Evolutionary conservation across 2,888 invertebrate genomes (phyloP).

Genomic region (Morinoia aosen): DNA sequence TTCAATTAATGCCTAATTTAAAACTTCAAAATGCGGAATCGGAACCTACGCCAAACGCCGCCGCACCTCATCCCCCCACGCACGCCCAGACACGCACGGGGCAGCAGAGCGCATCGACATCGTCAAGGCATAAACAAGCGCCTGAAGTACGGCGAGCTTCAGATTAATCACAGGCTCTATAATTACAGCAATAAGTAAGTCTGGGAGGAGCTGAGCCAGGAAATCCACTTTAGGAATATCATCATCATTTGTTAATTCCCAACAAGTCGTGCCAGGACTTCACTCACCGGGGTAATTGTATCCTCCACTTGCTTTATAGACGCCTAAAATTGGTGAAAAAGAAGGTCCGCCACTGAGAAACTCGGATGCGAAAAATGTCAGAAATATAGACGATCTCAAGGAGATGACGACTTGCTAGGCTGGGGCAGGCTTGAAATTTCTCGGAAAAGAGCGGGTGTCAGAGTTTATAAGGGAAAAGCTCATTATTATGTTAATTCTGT

Average conservation of each 20-base stretch:
- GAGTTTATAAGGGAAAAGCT: conserved; percentile 4
- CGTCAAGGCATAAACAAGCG: neutral
- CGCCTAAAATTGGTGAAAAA: conserved; percentile 31
- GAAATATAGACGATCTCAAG: neutral
- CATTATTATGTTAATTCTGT: neutral
- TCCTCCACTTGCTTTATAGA: conserved; percentile 12
- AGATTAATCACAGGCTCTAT: conserved; percentile 44
- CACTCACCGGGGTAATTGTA: conserved; percentile 1
- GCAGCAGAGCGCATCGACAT: neutral
- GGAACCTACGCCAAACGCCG: too few species aligned
- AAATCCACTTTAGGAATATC: conserved; percentile 48
- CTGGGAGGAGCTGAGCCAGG: conserved; percentile 43
- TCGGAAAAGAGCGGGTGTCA: neutral
- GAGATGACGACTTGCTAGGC: neutral
- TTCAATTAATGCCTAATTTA: too few species aligned
- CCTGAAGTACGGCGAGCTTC: conserved; percentile 21
- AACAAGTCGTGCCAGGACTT: conserved; percentile 40
- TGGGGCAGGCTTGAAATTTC: neutral
- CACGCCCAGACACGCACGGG: neutral
- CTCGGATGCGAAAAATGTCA: neutral
- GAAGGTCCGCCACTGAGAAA: neutral
- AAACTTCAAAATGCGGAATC: too few species aligned
- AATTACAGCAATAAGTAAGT: conserved; percentile 41
- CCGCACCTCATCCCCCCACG: too few species aligned
- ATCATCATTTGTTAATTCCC: conserved; percentile 39